These are phyloP conservation scores for Hirtodrosophila confusa DNA, from an alignment of 2,888 invertebrate species.

Conservation along the genomic window DNA sequence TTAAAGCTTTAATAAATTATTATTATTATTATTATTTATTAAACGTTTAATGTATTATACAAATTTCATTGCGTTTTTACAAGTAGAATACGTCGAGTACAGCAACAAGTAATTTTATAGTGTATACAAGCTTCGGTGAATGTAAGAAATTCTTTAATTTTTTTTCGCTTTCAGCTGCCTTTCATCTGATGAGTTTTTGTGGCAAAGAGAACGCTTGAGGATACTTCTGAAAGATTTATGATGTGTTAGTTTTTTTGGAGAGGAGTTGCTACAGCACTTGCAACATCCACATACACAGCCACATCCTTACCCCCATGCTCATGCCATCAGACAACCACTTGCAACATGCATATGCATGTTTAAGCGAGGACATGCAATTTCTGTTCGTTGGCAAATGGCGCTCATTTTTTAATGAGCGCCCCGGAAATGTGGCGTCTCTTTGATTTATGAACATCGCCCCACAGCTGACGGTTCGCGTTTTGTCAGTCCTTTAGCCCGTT, in stretches of 20 bases:
- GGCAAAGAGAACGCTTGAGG: slow-evolving; percentile 65
- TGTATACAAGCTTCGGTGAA: slow-evolving; percentile 16
- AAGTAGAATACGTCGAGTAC: no score
- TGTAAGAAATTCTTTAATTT: slow-evolving; percentile 3
- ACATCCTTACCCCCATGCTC: slow-evolving; percentile 15
- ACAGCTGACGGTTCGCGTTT: slow-evolving; percentile 59
- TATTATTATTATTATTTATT: background rate
- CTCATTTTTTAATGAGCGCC: slow-evolving; percentile 76
- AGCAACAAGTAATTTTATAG: slow-evolving; percentile 5
- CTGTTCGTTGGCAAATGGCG: slow-evolving; percentile 70
- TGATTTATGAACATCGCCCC: slow-evolving; percentile 67
- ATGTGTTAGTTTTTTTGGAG: slow-evolving; percentile 68
- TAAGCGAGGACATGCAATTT: slow-evolving; percentile 66
- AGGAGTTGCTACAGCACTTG: slow-evolving; percentile 53
- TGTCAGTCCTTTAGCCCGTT: background rate
- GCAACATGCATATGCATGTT: slow-evolving; percentile 65
- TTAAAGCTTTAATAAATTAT: no score
- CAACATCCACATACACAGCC: slow-evolving; percentile 25
- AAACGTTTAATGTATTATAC: background rate
- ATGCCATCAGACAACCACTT: slow-evolving; percentile 20
- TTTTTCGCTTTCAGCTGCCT: slow-evolving; percentile 21
- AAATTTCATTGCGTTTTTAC: no score
- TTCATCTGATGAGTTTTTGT: slow-evolving; percentile 48
- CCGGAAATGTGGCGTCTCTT: slow-evolving; percentile 66
- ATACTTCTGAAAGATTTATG: slow-evolving; percentile 76